Evolutionary conservation across 2,113 vertebrate species (phyloP).

Genomic region (Paraplagusia blochii): DNA sequence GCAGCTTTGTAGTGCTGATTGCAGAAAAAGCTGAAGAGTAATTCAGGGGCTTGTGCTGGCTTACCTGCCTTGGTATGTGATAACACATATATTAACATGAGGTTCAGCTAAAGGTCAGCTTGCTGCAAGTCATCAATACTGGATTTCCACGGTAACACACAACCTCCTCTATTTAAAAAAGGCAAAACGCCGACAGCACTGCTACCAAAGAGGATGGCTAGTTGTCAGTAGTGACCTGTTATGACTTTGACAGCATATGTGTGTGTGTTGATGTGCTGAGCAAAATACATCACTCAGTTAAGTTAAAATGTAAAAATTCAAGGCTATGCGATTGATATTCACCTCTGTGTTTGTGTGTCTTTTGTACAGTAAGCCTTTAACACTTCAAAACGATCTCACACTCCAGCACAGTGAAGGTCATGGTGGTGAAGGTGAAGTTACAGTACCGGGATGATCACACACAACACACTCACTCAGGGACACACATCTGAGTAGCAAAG

Average conservation of each 20-base stretch:
- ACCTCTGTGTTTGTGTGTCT: constrained; percentile 28
- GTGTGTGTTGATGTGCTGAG: neutral
- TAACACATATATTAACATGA: constrained; percentile 36
- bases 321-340: constrained; percentile 38
- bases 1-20: no score
- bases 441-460: constrained; percentile 15
- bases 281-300: neutral
- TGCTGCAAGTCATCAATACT: constrained; percentile 37
- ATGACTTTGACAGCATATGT: neutral
- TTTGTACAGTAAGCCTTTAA: constrained; percentile 25
- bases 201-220: neutral
- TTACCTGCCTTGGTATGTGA: constrained; percentile 48
- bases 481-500: neutral
- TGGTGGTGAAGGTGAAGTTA: constrained; percentile 29
- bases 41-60: constrained; percentile 11
- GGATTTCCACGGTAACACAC: neutral
- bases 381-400: constrained; percentile 46
- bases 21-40: neutral
- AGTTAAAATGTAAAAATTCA: constrained; percentile 1
- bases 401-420: constrained; percentile 29
- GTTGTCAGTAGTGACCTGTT: constrained; percentile 13
- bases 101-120: constrained; percentile 47
- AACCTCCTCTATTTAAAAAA: constrained; percentile 24
- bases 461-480: constrained; percentile 1
- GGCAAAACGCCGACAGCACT: neutral